Evolutionary conservation across 2,797 vertebrate genomes (phyloP).

Genomic region (Tympanoctomys barrerae): DNA sequence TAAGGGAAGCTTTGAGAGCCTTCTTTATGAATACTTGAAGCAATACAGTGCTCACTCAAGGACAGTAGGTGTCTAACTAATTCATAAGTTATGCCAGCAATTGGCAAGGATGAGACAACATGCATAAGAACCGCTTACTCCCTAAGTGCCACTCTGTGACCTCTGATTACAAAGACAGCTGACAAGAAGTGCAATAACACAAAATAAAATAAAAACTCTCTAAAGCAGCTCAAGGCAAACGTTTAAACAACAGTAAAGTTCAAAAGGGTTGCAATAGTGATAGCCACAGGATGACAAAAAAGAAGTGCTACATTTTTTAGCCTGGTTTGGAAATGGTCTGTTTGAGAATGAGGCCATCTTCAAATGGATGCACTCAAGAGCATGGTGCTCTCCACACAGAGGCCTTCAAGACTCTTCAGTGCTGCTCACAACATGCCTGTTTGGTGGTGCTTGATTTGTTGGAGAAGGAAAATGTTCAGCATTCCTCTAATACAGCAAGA

Average conservation of each 20-base stretch:
- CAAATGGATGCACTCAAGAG: slow-evolving; percentile 19
- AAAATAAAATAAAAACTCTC: neutral
- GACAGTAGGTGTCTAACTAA: slow-evolving; percentile 64
- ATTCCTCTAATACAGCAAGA: slow-evolving; percentile 30
- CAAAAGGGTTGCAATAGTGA: slow-evolving; percentile 31
- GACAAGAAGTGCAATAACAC: neutral
- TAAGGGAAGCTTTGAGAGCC: slow-evolving; percentile 7
- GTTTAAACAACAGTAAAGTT: slow-evolving; percentile 63
- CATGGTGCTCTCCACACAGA: neutral
- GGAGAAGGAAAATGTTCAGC: slow-evolving; percentile 20
- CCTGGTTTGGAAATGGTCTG: neutral
- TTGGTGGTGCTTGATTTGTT: neutral
- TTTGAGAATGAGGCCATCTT: slow-evolving; percentile 46
- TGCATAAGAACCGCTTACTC: slow-evolving; percentile 48
- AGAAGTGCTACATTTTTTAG: neutral
- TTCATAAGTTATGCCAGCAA: slow-evolving; percentile 53
- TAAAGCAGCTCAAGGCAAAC: slow-evolving; percentile 43
- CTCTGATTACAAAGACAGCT: slow-evolving; percentile 58
- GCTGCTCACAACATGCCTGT: neutral
- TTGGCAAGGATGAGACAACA: slow-evolving; percentile 60
- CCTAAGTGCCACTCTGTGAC: neutral
- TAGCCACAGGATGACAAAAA: slow-evolving; percentile 35
- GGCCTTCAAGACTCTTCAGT: slow-evolving; percentile 32
- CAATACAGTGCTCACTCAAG: slow-evolving; percentile 41
- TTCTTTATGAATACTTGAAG: slow-evolving; percentile 58